Base-by-base conservation (phyloP, 2,888 invertebrate genomes). In the Electrophaes corylata region DNA sequence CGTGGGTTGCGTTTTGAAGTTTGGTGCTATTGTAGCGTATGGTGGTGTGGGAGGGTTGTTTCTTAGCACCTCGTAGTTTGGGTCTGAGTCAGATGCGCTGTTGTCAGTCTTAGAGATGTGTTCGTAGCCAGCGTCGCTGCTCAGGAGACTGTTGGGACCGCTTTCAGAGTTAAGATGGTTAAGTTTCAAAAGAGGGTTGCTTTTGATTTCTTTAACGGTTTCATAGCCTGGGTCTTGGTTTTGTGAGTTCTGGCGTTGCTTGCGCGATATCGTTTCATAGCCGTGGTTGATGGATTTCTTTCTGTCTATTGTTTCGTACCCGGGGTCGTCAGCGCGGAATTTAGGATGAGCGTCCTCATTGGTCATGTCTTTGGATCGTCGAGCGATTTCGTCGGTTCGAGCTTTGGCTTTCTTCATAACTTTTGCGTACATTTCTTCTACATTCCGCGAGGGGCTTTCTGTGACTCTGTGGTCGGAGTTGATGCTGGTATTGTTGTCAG, bases 371-470 rank as follows among this genome's bases (percentile, higher is more conserved):
- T 87, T 86, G 1, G 84, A 79, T 20, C 80, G 80, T 56, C 86
- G 66, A 8, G 71, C 63, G 10, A 77, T 51, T 63, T 91, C 79
- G 70, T 93, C 76, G 0, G 73, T 78, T 75, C 79, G 83, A 39
- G 69, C 88, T 86, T 94, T 95, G 60, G 93, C 89, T 79, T 94
- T 95, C 78, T 96, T 96, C 75, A 94, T 93, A 16, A 97, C 97
- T 90, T 97, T 97, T 1, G 97, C 97, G 81, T 97, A 97, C 95
- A 97, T 96, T 72, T 96, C 97, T 71, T 97, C 97, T n/a, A 97
- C 86, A 68, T 95, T 96, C 64, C 94, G 93, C 18, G 93, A 92
- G 0, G 94, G 94, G 74, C 94, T 94, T 43, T 90, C 93, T 56
- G 79, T 89, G 71, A 78, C 84, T 75, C 86, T 86, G 75, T 81